Evolutionary conservation across 2,797 vertebrate species (phyloP).

Genomic region (Calcarius lapponicus): DNA sequence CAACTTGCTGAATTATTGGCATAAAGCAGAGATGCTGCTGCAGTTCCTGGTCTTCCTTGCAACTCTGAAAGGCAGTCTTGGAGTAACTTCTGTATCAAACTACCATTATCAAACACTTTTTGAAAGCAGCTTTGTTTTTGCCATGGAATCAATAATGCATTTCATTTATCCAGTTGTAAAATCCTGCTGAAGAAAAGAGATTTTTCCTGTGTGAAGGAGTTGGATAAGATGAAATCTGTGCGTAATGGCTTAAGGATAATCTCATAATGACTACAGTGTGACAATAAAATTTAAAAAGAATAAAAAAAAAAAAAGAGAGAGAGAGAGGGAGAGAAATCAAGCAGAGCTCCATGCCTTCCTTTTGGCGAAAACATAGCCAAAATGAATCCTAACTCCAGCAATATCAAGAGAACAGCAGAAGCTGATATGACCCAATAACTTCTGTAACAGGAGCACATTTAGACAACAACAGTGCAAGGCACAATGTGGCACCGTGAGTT

Average conservation of each 20-base stretch:
- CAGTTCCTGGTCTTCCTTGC: background rate
- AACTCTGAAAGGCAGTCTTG: background rate
- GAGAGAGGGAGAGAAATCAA: background rate
- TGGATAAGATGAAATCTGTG: background rate
- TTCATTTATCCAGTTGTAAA: background rate
- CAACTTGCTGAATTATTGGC: background rate
- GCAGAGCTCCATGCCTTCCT: background rate
- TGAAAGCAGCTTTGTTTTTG: background rate
- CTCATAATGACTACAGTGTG: background rate
- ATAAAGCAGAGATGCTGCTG: background rate
- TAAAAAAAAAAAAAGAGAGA: background rate
- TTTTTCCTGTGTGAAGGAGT: background rate
- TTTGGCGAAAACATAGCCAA: background rate
- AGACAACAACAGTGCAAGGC: background rate
- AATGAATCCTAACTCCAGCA: background rate
- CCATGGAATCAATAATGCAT: background rate
- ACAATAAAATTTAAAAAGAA: background rate
- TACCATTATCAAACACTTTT: background rate
- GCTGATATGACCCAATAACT: background rate
- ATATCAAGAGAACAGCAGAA: background rate
- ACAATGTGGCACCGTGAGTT: background rate
- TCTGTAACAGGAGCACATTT: background rate
- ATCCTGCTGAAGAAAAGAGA: background rate
- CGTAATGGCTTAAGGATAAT: background rate
- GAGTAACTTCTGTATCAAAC: background rate